These are phyloP conservation scores for Aurelia coerulea DNA, from an alignment of 30 jellyfish, hydroid and myxozoan species.

Conservation along the genomic window DNA sequence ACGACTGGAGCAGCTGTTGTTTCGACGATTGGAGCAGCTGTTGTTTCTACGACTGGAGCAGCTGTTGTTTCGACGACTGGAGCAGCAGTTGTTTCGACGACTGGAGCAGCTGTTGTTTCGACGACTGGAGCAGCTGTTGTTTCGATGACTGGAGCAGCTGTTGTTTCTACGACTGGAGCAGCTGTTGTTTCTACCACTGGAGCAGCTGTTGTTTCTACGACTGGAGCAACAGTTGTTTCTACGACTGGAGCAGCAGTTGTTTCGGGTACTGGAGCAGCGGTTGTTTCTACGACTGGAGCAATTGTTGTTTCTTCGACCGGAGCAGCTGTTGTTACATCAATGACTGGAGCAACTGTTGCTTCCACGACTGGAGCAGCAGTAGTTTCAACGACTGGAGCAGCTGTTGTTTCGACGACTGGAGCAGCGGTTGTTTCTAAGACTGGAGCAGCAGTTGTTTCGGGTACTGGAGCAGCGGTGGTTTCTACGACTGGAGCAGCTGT, in stretches of 20 bases:
- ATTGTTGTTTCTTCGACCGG: slow-evolving; percentile 12
- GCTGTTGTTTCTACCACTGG: neutral
- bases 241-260: slow-evolving; percentile 7
- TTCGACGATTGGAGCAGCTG: slow-evolving; percentile 21
- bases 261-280: neutral
- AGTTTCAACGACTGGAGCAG: neutral
- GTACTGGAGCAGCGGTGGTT: slow-evolving; percentile 27
- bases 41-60: slow-evolving; percentile 5
- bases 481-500: slow-evolving; percentile 6
- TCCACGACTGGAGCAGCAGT: slow-evolving; percentile 7
- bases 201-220: slow-evolving; percentile 1
- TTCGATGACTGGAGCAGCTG: slow-evolving; percentile 7
- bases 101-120: slow-evolving; percentile 13
- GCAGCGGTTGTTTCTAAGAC: slow-evolving; percentile 18
- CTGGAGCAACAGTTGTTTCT: slow-evolving; percentile 14
- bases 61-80: slow-evolving; percentile 30
- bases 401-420: slow-evolving; percentile 12
- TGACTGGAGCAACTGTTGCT: slow-evolving; percentile 8
- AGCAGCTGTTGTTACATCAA: slow-evolving; percentile 45
- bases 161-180: slow-evolving; percentile 10
- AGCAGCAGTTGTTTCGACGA: slow-evolving; percentile 14
- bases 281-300: neutral
- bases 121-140: slow-evolving; percentile 9
- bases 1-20: slow-evolving; percentile 38
- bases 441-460: neutral